These are phyloP conservation scores for Cryptotermes secundus DNA, from an alignment of 1,140 invertebrate genomes.

Conservation along the genomic window DNA sequence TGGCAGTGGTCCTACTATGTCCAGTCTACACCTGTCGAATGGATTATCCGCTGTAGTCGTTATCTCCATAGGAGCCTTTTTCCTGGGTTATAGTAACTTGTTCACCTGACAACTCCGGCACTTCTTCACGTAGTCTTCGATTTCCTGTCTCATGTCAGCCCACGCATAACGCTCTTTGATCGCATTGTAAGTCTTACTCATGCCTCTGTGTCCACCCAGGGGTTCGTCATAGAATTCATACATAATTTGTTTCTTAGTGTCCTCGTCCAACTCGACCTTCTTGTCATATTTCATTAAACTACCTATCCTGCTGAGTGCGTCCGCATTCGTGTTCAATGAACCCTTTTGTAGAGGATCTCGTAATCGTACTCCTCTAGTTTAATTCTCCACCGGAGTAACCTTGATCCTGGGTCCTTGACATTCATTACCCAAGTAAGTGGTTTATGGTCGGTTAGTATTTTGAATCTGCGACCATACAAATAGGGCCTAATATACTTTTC, in stretches of 20 bases:
- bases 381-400: too few relatives aligned
- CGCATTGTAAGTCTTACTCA: too few relatives aligned
- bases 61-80: neutral
- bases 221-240: neutral
- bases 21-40: constrained; percentile 23
- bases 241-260: neutral
- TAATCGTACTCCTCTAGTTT: constrained; percentile 43
- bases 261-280: too few relatives aligned
- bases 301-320: constrained; percentile 23
- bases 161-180: neutral
- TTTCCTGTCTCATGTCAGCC: neutral
- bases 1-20: constrained; percentile 36
- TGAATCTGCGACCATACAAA: constrained; percentile 44
- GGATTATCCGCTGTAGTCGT: neutral
- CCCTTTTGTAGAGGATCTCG: constrained; percentile 41
- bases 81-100: neutral
- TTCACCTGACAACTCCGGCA: constrained; percentile 20
- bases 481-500: constrained; percentile 44
- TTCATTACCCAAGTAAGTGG: constrained; percentile 43
- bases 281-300: neutral
- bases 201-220: neutral
- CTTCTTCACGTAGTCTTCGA: neutral
- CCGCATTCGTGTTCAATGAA: constrained; percentile 7
- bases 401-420: constrained; percentile 41
- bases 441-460: constrained; percentile 46